Evolutionary conservation across 2,113 vertebrate genomes (phyloP), one percentile per base, ranked within the genome.

Genomic region (Megaleporinus macrocephalus): DNA sequence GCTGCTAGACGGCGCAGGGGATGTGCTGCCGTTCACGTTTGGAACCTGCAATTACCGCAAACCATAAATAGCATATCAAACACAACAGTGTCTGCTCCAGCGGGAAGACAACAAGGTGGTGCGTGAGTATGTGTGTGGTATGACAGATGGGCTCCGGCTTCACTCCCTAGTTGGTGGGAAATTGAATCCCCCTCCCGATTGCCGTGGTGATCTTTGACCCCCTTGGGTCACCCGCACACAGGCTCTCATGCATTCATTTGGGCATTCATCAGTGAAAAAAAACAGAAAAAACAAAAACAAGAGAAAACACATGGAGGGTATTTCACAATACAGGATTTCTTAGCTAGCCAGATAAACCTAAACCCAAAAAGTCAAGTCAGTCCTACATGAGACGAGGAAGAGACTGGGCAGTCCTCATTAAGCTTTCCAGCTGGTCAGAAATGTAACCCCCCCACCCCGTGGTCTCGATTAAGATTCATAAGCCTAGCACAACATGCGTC

Each of bases 141-240:
- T 83, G 83, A 85, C 86, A 87, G 86, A 87, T 85, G 86, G 83
- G 71, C 72, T 74, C 55, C 16, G 70, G 62, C 71, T 85, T 83
- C 15, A 65, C 59, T 6, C 72, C 77, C 79, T 63, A 47, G 76
- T 72, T 59, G 61, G 76, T 72, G 70, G 86, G 82, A 85, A 87
- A 83, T 51, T 78, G 70, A 85, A 83, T 76, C 77, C 78, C 72
- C 81, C 73, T 81, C 81, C 83, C 83, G 80, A 85, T 83, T 85
- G 81, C 83, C 81, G 74, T 76, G 81, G 73, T 79, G 76, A 83
- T 74, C 78, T 80, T 75, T 85, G 68, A 87, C 86, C 85, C 73
- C 22, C 26, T 36, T 3, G 66, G 86, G 81, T 87, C 86, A 85
- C 55, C 29, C 73, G 14, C 83, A 81, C 78, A 78, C 73, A 69